Conservation (phyloP, 30 jellyfish, hydroid and myxozoan species). For the Hydractinia symbiolongicarpus region DNA sequence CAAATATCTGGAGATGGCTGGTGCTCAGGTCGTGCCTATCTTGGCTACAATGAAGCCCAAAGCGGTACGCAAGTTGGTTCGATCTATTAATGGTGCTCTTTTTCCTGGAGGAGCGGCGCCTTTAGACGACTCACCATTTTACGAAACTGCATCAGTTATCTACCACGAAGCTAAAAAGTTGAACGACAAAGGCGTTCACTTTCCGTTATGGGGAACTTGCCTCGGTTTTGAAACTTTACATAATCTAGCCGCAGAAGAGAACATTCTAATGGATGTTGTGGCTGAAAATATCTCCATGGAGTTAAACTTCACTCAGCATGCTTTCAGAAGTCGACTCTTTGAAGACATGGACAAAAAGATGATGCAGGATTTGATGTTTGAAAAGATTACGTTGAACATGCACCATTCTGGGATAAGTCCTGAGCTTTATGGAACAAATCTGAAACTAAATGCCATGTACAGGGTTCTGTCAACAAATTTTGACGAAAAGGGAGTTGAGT, state of each 20-base stretch:
- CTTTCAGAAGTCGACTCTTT: conserved; percentile 33
- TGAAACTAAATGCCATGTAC: conserved; percentile 33
- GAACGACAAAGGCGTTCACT: conserved; percentile 45
- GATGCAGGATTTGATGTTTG: conserved; percentile 25
- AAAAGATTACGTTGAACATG: conserved; percentile 52
- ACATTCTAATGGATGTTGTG: conserved; percentile 9
- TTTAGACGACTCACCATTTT: conserved; percentile 35
- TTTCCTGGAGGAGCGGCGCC: conserved; percentile 77
- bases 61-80: conserved; percentile 26
- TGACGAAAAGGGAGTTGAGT: conserved; percentile 46
- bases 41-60: conserved; percentile 33
- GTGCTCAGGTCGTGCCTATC: conserved; percentile 77
- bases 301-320: conserved; percentile 31
- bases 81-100: conserved; percentile 53
- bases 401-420: conserved; percentile 46
- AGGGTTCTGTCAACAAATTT: conserved; percentile 33
- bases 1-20: conserved; percentile 53
- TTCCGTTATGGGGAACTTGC: conserved; percentile 66
- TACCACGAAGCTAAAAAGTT: conserved; percentile 46
- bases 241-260: conserved; percentile 29
- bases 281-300: conserved; percentile 42
- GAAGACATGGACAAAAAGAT: neutral
- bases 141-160: conserved; percentile 33
- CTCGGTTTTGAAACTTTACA: conserved; percentile 43
- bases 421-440: conserved; percentile 25